A percentile compares a stretch with the other conserved stretches of the same genome.
These are phyloP conservation scores for Chlamydotis undulata DNA, from an alignment of 2,113 vertebrate species.

Conservation along the genomic window DNA sequence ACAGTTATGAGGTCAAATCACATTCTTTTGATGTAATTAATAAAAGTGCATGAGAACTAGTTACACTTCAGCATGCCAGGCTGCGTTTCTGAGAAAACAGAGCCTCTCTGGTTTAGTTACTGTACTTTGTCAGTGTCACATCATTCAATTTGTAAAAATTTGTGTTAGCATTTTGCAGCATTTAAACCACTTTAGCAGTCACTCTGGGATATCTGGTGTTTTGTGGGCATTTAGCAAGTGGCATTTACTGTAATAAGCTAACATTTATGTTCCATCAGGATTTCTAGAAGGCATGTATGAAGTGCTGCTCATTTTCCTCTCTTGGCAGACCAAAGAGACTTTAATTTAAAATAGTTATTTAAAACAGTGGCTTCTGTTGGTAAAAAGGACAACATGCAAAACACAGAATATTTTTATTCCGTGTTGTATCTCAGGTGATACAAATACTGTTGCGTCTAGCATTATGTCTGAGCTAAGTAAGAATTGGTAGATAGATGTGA, in stretches of 20 bases:
- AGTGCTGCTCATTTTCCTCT: not conserved
- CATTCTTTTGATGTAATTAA: conserved; percentile 33
- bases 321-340: not conserved
- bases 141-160: not conserved
- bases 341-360: not conserved
- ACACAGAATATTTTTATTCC: not conserved
- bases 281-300: not conserved
- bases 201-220: not conserved
- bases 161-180: not conserved
- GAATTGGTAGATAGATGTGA: not conserved
- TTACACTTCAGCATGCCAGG: not conserved
- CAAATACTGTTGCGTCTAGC: not conserved
- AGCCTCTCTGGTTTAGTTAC: not conserved
- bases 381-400: not conserved
- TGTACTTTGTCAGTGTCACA: not conserved
- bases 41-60: not conserved
- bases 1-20: conserved; percentile 27
- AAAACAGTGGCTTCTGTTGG: not conserved
- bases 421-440: not conserved
- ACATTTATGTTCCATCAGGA: not conserved
- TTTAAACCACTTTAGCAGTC: not conserved
- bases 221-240: not conserved
- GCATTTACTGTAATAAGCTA: not conserved
- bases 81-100: not conserved
- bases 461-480: not conserved